phyloP scores from a whole-genome alignment of 2,888 invertebrate species.

The Sphecodes monilicornis region DNA sequence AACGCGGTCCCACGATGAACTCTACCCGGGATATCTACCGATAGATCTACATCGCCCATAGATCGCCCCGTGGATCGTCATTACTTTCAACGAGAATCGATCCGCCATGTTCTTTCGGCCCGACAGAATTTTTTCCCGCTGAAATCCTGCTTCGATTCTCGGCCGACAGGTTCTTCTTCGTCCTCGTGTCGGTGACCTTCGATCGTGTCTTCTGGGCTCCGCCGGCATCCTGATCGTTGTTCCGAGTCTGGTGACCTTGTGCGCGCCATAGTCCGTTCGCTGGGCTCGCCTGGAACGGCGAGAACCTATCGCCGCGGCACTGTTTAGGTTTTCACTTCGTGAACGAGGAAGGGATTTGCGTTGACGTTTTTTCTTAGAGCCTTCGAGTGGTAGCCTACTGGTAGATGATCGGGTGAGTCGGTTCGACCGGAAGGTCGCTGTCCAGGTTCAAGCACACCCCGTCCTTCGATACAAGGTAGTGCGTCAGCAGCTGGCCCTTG shows the following conservation, averaged over 20 bases:
- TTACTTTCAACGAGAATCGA: neutral
- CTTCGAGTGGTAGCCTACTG: constrained; percentile 73
- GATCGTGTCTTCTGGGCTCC: neutral
- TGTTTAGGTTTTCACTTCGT: constrained; percentile 8
- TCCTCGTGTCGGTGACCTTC: neutral
- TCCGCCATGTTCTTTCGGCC: neutral
- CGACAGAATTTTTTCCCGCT: neutral
- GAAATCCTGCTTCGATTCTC: neutral
- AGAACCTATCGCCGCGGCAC: constrained; percentile 2
- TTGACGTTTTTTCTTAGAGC: constrained; percentile 60
- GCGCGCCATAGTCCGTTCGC: neutral
- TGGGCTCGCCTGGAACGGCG: constrained; percentile 10
- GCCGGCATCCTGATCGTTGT: neutral
- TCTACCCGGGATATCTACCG: neutral
- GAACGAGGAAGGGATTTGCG: constrained; percentile 40
- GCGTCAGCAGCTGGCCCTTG: constrained; percentile 98
- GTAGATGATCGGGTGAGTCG: constrained; percentile 82
- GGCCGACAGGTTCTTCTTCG: neutral
- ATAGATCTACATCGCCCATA: neutral
- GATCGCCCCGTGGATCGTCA: neutral
- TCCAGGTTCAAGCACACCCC: constrained; percentile 80
- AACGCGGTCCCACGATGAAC: too few relatives aligned
- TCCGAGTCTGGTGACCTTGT: neutral
- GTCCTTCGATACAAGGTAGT: constrained; percentile 90
- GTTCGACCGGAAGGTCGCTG: constrained; percentile 82